phyloP scores from a whole-genome alignment of 2,888 invertebrate genomes.

The Sinhomidia bicolor region DNA sequence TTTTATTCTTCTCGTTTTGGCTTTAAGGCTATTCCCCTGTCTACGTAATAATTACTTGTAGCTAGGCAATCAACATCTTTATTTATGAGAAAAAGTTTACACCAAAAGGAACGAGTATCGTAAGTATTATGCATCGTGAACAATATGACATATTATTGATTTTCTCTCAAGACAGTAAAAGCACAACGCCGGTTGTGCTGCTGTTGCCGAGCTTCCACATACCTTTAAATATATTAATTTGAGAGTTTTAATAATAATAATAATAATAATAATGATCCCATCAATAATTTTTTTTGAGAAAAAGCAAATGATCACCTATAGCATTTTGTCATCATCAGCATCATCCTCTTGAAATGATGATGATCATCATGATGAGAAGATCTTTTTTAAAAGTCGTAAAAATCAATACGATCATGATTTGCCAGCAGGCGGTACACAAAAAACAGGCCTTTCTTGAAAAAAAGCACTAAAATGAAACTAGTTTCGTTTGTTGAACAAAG shows the following conservation, averaged over 20 bases:
- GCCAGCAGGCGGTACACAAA: slow-evolving; percentile 55
- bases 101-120: background rate
- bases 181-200: background rate
- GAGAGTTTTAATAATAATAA: background rate
- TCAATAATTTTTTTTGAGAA: background rate
- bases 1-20: background rate
- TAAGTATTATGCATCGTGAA: no score
- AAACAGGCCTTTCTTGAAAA: slow-evolving; percentile 44
- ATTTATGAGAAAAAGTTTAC: background rate
- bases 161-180: background rate
- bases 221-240: slow-evolving; percentile 14
- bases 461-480: slow-evolving; percentile 47
- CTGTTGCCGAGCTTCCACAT: no score
- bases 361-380: background rate
- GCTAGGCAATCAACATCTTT: slow-evolving; percentile 1
- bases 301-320: slow-evolving; percentile 1
- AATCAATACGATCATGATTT: slow-evolving; percentile 62
- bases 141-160: slow-evolving; percentile 25
- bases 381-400: slow-evolving; percentile 36
- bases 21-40: slow-evolving; percentile 1
- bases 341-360: slow-evolving; percentile 23
- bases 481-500: slow-evolving; percentile 41
- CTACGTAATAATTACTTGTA: slow-evolving; percentile 22
- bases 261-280: background rate
- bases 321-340: slow-evolving; percentile 24